Evolutionary conservation across 2,888 invertebrate species (phyloP).

Genomic region (Meiosimyza decipiens): DNA sequence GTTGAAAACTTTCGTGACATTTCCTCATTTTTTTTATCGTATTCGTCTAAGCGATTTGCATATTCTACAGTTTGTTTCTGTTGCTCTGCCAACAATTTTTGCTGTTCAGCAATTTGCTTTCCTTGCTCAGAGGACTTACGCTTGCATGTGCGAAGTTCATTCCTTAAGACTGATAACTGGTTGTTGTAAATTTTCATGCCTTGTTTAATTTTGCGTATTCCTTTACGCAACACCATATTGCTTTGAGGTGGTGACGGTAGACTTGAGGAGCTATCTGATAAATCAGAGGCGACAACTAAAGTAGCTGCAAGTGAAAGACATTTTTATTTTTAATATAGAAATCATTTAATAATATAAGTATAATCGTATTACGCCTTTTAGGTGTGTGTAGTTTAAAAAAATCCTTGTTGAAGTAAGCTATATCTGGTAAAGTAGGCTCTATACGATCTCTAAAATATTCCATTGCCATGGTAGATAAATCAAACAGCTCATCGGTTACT

Average conservation of each 20-base stretch:
- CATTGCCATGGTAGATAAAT: slow-evolving; percentile 97
- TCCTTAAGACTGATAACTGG: slow-evolving; percentile 81
- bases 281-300: slow-evolving; percentile 61
- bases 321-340: slow-evolving; percentile 2
- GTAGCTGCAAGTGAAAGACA: slow-evolving; percentile 53
- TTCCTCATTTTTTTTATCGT: slow-evolving; percentile 91
- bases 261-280: slow-evolving; percentile 62
- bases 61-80: slow-evolving; percentile 83
- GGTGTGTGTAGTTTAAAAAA: slow-evolving; percentile 74
- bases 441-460: slow-evolving; percentile 96
- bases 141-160: slow-evolving; percentile 83
- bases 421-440: slow-evolving; percentile 88
- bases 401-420: slow-evolving; percentile 87
- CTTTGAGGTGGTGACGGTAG: slow-evolving; percentile 80
- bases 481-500: slow-evolving; percentile 93
- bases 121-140: slow-evolving; percentile 86
- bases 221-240: slow-evolving; percentile 86
- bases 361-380: slow-evolving; percentile 56
- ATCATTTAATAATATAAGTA: not conserved
- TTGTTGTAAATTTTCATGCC: slow-evolving; percentile 90
- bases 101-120: slow-evolving; percentile 83
- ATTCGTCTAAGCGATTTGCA: slow-evolving; percentile 86
- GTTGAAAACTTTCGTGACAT: slow-evolving; percentile 90
- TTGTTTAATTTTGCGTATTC: slow-evolving; percentile 88
- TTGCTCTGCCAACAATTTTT: slow-evolving; percentile 78